phyloP scores from a whole-genome alignment of 2,888 invertebrate species.

The Erebia ligea region DNA sequence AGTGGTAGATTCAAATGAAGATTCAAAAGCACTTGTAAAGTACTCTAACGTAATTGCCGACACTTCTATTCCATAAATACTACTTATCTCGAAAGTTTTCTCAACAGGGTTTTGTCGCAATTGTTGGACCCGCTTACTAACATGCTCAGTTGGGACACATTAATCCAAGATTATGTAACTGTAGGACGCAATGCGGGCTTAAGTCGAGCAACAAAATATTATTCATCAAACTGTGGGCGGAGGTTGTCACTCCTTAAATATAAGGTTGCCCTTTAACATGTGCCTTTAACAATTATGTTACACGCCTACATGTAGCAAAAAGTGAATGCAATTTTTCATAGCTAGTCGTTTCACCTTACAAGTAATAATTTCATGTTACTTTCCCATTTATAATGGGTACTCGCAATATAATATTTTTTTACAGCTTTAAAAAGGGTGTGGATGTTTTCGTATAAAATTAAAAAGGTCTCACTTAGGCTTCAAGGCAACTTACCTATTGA shows the following conservation, averaged over 20 bases:
- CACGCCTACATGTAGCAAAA: neutral
- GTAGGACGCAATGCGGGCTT: constrained; percentile 18
- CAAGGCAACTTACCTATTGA: no score
- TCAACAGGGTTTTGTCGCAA: neutral
- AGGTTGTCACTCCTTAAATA: neutral
- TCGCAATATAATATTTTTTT: neutral
- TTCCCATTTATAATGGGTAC: neutral
- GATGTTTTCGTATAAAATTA: no score
- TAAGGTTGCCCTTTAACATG: neutral
- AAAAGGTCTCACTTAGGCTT: no score
- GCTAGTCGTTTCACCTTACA: neutral
- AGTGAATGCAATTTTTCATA: neutral
- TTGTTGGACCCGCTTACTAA: constrained; percentile 17
- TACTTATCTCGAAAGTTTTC: neutral
- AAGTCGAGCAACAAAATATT: constrained; percentile 48
- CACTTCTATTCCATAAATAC: neutral
- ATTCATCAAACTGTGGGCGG: neutral
- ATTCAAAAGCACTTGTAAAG: no score
- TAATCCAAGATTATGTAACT: constrained; percentile 20
- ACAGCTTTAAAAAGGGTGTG: no score
- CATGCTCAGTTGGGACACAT: constrained; percentile 25
- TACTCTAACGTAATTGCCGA: no score
- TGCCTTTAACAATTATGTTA: neutral
- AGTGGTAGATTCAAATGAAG: no score
- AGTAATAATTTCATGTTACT: neutral